These are phyloP conservation scores for Endotricha flammealis DNA, from an alignment of 2,888 invertebrate genomes.

Conservation along the genomic window DNA sequence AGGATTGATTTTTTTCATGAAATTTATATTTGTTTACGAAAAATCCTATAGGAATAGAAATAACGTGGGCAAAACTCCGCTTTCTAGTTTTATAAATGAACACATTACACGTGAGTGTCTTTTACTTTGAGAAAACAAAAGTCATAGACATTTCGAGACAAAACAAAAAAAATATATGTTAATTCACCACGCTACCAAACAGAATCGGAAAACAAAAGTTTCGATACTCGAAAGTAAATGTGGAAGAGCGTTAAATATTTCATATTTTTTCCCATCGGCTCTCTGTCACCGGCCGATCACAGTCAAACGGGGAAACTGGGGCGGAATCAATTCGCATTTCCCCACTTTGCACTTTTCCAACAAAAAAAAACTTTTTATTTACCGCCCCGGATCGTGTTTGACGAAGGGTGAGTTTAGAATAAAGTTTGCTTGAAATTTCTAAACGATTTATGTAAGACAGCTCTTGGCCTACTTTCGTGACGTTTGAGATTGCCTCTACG, in stretches of 20 bases:
- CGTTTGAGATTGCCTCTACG: too few relatives aligned
- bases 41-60: too few relatives aligned
- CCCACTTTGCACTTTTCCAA: conserved; percentile 31
- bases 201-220: conserved; percentile 9
- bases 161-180: not conserved
- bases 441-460: conserved; percentile 31
- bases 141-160: too few relatives aligned
- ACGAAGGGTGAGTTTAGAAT: conserved; percentile 60
- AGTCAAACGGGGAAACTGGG: conserved; percentile 6
- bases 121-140: too few relatives aligned
- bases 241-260: conserved; percentile 11
- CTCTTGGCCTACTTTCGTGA: conserved; percentile 33
- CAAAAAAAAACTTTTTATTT: conserved; percentile 54
- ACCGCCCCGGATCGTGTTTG: conserved; percentile 52
- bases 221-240: not conserved
- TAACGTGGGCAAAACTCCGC: too few relatives aligned
- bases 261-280: conserved; percentile 10
- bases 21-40: too few relatives aligned
- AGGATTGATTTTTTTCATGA: too few relatives aligned
- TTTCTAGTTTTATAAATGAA: too few relatives aligned
- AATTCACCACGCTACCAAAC: conserved; percentile 1
- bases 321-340: conserved; percentile 47
- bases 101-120: too few relatives aligned
- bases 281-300: conserved; percentile 15
- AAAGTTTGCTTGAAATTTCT: conserved; percentile 42